Conservation (phyloP, 92 coral and sea anemone genomes). For the Micromussa lordhowensis region DNA sequence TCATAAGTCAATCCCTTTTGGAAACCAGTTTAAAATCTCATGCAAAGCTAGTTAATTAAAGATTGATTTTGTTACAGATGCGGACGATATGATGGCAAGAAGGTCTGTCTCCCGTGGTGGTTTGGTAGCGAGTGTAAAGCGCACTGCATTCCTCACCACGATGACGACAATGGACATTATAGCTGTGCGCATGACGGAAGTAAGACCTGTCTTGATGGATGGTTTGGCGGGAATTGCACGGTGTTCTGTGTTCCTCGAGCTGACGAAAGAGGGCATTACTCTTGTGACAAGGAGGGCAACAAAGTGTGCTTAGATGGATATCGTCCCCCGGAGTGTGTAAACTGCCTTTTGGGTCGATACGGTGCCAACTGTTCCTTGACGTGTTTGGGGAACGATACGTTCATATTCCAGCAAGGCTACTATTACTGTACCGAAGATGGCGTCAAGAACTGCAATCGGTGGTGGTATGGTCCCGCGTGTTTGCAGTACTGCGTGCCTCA, state of each 20-base stretch:
- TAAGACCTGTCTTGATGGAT: slow-evolving; percentile 40
- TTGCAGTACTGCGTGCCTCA: slow-evolving; percentile 60
- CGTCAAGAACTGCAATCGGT: slow-evolving; percentile 50
- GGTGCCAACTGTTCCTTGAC: slow-evolving; percentile 65
- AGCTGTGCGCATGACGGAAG: slow-evolving; percentile 51
- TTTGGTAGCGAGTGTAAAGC: slow-evolving; percentile 61
- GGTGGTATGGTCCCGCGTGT: slow-evolving; percentile 79
- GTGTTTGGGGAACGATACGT: slow-evolving; percentile 52
- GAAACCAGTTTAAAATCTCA: background rate
- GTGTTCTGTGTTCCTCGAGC: slow-evolving; percentile 42
- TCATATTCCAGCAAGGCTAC: slow-evolving; percentile 47
- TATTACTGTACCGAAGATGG: slow-evolving; percentile 55
- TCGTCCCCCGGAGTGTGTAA: slow-evolving; percentile 41
- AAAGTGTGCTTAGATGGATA: slow-evolving; percentile 54
- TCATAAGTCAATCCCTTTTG: too few species aligned
- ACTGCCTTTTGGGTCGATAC: slow-evolving; percentile 69
- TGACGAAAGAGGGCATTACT: slow-evolving; percentile 44
- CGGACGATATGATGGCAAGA: slow-evolving; percentile 35
- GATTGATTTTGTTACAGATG: background rate
- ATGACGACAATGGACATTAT: slow-evolving; percentile 63
- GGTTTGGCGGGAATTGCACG: slow-evolving; percentile 67
- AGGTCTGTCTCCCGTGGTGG: slow-evolving; percentile 63
- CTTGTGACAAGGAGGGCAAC: slow-evolving; percentile 47
- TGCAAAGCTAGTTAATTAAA: background rate
- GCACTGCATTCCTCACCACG: slow-evolving; percentile 62